These are phyloP conservation scores for Nesoenas mayeri DNA, from an alignment of 2,113 vertebrate genomes.

Conservation along the genomic window DNA sequence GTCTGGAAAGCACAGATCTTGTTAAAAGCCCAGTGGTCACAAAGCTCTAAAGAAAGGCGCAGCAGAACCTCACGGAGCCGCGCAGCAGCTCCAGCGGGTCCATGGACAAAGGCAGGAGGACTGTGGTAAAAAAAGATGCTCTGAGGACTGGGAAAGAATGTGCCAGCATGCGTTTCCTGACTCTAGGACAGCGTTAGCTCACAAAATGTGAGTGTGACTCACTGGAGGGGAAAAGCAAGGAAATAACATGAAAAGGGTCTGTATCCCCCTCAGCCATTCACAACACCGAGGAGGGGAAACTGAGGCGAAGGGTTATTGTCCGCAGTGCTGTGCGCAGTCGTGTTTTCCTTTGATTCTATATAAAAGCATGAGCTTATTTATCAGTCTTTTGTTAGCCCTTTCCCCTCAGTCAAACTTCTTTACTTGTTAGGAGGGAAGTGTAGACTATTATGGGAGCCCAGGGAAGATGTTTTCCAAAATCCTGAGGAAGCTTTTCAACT, in stretches of 20 bases:
- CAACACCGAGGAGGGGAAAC: background rate
- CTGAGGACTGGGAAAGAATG: background rate
- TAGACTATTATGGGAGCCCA: background rate
- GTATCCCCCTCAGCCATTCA: background rate
- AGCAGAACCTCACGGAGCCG: background rate
- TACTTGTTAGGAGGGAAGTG: background rate
- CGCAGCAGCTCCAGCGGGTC: background rate
- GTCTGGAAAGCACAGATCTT: background rate
- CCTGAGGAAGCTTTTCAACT: background rate
- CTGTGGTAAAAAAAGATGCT: background rate
- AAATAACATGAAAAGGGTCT: background rate
- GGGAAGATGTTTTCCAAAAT: background rate
- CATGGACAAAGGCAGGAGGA: background rate
- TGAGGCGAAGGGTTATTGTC: background rate
- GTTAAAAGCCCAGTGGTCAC: background rate
- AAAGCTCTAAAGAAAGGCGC: background rate
- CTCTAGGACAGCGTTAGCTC: background rate
- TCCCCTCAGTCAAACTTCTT: background rate
- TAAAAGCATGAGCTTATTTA: background rate
- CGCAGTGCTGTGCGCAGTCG: fast-evolving
- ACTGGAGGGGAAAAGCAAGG: background rate
- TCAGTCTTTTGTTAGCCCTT: background rate
- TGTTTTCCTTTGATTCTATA: background rate
- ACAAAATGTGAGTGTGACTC: background rate
- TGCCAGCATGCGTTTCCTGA: background rate